A percentile compares a stretch with the other conserved stretches of the same genome.
Evolutionary conservation across 2,113 vertebrate genomes (phyloP).

Genomic region (Carassius gibelio): DNA sequence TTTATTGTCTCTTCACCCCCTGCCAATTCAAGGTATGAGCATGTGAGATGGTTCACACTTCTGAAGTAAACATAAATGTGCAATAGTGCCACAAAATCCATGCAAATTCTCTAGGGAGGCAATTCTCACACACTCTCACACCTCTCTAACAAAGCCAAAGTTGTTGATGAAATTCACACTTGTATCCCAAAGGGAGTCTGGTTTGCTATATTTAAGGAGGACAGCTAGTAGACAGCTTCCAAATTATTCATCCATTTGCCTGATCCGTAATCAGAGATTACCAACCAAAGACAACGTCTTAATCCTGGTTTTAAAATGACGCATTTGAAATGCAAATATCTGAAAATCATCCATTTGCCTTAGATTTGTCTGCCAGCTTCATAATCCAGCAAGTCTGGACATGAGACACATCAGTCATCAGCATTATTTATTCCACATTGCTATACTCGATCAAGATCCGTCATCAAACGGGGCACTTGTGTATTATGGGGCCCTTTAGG

Average conservation of each 20-base stretch:
- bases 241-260: not conserved
- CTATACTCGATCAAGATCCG: conserved; percentile 3
- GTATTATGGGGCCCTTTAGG: conserved; percentile 33
- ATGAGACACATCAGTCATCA: conserved; percentile 1
- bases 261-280: conserved; percentile 38
- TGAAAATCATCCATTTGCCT: conserved; percentile 21
- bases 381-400: conserved; percentile 39
- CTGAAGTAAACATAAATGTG: conserved; percentile 7
- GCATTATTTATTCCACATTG: conserved; percentile 11
- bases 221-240: not conserved
- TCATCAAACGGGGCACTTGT: conserved; percentile 30
- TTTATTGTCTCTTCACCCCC: not conserved
- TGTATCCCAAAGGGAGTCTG: not conserved
- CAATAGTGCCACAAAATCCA: conserved; percentile 38
- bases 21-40: conserved; percentile 32
- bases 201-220: conserved; percentile 17
- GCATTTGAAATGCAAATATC: not conserved
- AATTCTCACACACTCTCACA: conserved; percentile 47
- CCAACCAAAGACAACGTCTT: not conserved
- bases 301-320: conserved; percentile 27
- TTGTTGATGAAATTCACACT: conserved; percentile 47
- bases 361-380: not conserved
- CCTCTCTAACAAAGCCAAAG: conserved; percentile 11
- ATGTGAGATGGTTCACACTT: conserved; percentile 30
- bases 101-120: conserved; percentile 33